phyloP scores from a whole-genome alignment of 2,113 vertebrate species.

The Larimichthys crocea region DNA sequence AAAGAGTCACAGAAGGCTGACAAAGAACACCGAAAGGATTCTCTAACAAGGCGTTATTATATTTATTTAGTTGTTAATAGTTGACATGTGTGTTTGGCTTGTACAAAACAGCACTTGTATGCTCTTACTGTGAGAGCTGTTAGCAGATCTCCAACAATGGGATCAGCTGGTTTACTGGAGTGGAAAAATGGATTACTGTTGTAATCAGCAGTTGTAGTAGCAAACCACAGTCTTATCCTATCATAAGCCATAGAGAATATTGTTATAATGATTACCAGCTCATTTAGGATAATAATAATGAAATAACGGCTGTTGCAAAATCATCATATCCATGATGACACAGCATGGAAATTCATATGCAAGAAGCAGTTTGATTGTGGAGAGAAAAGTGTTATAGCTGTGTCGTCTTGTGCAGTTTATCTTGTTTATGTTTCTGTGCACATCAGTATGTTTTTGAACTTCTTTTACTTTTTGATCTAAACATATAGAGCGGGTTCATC shows the following conservation, averaged over 20 bases:
- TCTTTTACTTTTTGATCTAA: background rate
- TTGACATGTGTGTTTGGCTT: slow-evolving; percentile 14
- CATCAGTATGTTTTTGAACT: background rate
- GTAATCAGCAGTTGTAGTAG: slow-evolving; percentile 39
- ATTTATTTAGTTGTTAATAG: slow-evolving; percentile 23
- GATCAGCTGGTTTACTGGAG: slow-evolving; percentile 40
- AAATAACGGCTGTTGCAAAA: slow-evolving; percentile 33
- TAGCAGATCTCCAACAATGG: slow-evolving; percentile 33
- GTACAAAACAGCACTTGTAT: background rate
- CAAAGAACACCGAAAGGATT: background rate
- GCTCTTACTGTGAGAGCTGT: slow-evolving; percentile 14
- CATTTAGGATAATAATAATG: slow-evolving; percentile 8
- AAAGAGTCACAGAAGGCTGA: background rate
- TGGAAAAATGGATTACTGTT: slow-evolving; percentile 42
- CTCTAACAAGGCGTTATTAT: background rate
- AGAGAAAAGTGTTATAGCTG: background rate
- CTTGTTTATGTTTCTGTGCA: background rate
- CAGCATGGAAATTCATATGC: slow-evolving; percentile 9
- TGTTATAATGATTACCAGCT: slow-evolving; percentile 5
- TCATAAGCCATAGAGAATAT: background rate
- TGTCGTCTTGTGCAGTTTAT: background rate
- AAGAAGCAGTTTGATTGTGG: background rate
- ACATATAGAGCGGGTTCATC: background rate
- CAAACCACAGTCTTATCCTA: slow-evolving; percentile 11
- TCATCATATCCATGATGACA: slow-evolving; percentile 8